Base-by-base conservation (phyloP, 1,140 invertebrate genomes). In the Triops cancriformis region DNA sequence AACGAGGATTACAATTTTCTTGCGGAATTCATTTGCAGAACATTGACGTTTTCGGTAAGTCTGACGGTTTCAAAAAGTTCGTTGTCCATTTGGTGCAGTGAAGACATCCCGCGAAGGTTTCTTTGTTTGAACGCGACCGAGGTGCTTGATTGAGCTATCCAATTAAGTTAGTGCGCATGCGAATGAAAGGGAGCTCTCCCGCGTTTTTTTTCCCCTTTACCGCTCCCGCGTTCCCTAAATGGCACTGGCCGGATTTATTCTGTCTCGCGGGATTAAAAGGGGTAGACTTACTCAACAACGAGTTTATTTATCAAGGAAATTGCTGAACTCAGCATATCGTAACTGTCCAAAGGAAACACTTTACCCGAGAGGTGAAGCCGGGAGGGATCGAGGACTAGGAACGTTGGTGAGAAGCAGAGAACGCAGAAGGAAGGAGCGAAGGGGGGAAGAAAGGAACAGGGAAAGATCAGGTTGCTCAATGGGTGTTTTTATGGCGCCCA, bases 301-400 rank as follows among this genome's bases (percentile, higher is more conserved):
- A 64, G 51, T 64, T 64, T 64, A 64, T 64, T 23, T 64, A 64
- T n/a, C 51, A 64, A 64, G 14, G 23, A 64, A 64, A 64, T 64
- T 64, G 51, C 18, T 64, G 23, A n/a, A 64, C 18, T 64, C 18
- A 14, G 51, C 51, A 64, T 64, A 64, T 64, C 51, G 51, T 64
- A 64, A 64, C 51, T 23, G 51, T 18, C 51, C 23, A 64, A 64
- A 64, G 51, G 18, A 64, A 64, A 64, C 51, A 64, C 51, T 64
- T 64, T 64, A 74, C 41, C 26, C 28, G 73, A 43, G 37, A 77
- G 77, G 72, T 26, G 31, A 41, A 73, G 41, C n/a, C 37, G 41
- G 27, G 74, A 74, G 26, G 26, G 73, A 73, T 41, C n/a, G 72
- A 23, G 41, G 37, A 27, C 28, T n/a, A 77, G n/a, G 73, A 42